Base-by-base conservation (phyloP, 2,113 vertebrate genomes). In the Leucopsar rothschildi region DNA sequence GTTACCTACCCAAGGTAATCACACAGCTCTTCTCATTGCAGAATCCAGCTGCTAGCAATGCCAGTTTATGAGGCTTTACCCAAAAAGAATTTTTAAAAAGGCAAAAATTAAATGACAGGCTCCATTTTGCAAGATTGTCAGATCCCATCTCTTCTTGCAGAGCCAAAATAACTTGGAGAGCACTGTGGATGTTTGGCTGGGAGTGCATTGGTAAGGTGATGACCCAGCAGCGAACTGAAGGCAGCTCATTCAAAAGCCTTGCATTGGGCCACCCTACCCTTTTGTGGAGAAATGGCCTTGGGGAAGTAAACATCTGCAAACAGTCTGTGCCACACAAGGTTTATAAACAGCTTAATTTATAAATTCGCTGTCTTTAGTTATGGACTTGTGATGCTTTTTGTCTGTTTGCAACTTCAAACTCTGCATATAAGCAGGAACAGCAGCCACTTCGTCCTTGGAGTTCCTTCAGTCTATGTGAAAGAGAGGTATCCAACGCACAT, bases 1-100 rank as follows among this genome's bases (percentile, higher is more conserved):
- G 82, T 71, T 96, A 96, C 95, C 94, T 97, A 86, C 56, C 86
- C 88, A 90, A 92, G 83, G 94, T 93, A 95, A 94, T 83, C 86
- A 81, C 50, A 76, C 29, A 88, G 68, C 68, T 88, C 76, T 81
- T 83, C 82, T 75, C 52, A 19, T 44, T 93, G 64, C 42, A 90
- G 78, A 92, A 85, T 75, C 78, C 53, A 87, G 40, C 59, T 72
- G 64, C 50, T 90, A 83, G 50, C 37, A 72, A 76, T 35, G 61
- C 25, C 25, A 53, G 63, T 52, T 90, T 63, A 64, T 78, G 71
- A 45, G 21, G 44, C 47, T 90, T 80, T 88, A 86, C 76, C 35
- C 59, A 80, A 88, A 82, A 44, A 44, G 3, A 60, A 75, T 31
- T 69, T 68, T 69, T 24, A 8, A 82, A 84, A 83, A 70, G 61